Evolutionary conservation across 2,113 vertebrate genomes (phyloP).

Genomic region (Plecturocebus donacophilus): DNA sequence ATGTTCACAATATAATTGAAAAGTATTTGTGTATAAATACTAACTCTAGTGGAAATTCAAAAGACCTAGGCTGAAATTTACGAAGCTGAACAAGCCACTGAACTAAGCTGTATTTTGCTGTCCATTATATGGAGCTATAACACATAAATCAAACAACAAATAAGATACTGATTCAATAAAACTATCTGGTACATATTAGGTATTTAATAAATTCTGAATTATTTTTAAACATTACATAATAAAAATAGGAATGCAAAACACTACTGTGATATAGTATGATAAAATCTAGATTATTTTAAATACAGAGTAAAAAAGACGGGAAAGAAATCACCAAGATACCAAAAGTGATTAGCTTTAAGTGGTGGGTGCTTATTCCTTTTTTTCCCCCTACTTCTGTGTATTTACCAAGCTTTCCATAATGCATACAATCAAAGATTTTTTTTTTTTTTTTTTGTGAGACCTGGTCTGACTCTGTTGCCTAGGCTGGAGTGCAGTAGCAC

Average conservation of each 20-base stretch:
- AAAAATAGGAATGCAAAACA: constrained; percentile 27
- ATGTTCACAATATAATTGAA: background rate
- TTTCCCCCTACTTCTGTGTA: constrained; percentile 40
- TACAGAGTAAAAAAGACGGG: background rate
- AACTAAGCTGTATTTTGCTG: background rate
- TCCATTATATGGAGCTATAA: background rate
- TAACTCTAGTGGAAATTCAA: background rate
- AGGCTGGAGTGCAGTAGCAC: too few species aligned
- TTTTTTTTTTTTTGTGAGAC: too few species aligned
- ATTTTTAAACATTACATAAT: constrained; percentile 41
- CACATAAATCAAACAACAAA: constrained; percentile 17
- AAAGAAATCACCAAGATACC: constrained; percentile 45
- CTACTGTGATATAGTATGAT: background rate
- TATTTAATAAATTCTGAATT: constrained; percentile 48
- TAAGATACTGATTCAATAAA: constrained; percentile 25
- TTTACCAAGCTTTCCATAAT: constrained; percentile 24
- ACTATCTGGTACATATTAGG: background rate
- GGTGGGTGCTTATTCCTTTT: background rate
- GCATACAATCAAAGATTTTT: background rate
- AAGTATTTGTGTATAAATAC: background rate
- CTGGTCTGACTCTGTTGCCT: too few species aligned
- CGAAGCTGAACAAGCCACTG: background rate
- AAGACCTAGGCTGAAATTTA: constrained; percentile 22
- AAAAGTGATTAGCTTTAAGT: constrained; percentile 40
- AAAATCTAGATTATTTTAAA: constrained; percentile 54